Conservation (phyloP, 1,140 invertebrate genomes). For the Ridgeia piscesae region DNA sequence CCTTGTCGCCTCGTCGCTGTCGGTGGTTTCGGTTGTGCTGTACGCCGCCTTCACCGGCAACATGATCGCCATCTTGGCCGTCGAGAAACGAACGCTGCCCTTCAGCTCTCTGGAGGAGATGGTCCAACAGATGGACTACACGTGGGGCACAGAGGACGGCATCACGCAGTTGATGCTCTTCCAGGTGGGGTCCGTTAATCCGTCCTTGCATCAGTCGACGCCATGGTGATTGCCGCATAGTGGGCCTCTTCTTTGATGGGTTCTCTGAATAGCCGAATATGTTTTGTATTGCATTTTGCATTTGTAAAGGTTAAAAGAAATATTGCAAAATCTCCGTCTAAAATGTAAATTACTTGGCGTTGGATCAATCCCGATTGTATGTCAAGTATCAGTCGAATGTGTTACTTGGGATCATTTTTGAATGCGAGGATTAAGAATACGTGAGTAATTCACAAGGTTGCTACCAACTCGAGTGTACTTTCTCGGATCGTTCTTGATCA, state of each 20-base stretch:
- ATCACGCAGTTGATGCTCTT: slow-evolving; percentile 20
- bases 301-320: too few species aligned
- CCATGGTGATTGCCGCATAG: background rate
- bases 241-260: background rate
- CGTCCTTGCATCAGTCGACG: background rate
- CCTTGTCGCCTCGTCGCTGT: background rate
- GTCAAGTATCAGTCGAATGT: too few species aligned
- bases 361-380: too few species aligned
- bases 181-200: background rate
- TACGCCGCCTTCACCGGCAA: slow-evolving; percentile 15
- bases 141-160: slow-evolving; percentile 14
- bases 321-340: too few species aligned
- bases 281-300: too few species aligned
- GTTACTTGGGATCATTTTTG: too few species aligned
- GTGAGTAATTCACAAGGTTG: too few species aligned
- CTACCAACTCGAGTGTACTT: too few species aligned
- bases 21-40: background rate
- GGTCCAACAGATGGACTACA: slow-evolving; percentile 9
- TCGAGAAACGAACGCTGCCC: slow-evolving; percentile 13
- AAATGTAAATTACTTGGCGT: too few species aligned
- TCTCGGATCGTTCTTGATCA: too few species aligned
- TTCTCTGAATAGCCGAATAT: too few species aligned
- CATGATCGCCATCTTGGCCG: slow-evolving; percentile 16
- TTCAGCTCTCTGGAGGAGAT: slow-evolving; percentile 6
- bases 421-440: too few species aligned